Evolutionary conservation across 1,140 invertebrate genomes (phyloP), one percentile per base, ranked within the genome.

Genomic region (fruit fly (Drosophila melanogaster)): DNA sequence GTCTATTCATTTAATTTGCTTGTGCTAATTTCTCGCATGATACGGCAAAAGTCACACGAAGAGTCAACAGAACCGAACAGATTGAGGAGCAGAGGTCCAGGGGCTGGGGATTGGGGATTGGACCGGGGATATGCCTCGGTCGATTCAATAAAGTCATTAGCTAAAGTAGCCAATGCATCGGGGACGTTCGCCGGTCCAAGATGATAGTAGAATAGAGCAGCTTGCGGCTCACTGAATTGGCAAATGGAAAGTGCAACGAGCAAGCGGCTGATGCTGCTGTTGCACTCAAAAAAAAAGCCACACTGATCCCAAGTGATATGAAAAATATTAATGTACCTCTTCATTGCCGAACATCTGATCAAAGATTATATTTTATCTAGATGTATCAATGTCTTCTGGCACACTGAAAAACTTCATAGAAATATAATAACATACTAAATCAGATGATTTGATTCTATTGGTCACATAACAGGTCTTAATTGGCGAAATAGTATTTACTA

Each of bases 91-190:
- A 0, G 37, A 43, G 22, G 17, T 37, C 30, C 22, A 33, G 55
- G 35, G 54, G 24, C 35, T 37, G 26, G 26, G 26, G 7, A 14
- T 6, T 8, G 24, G 54, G 8, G 26, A 58, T 33, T 12, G 51
- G 51, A 24, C 2, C 7, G 64, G 30, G 53, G 59, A 38, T 40
- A 38, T 46, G 47, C 15, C 40, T 50, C 59, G 66, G 72, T 74
- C 81, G 83, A 83, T 89, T 79, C 83, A 87, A 87, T 87, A 79
- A 89, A 89, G 84, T 83, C 84, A 89, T 87, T 87, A 87, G 83
- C 79, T 76, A 83, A 87, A 87, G 84, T 89, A 87, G 84, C 79
- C 79, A 78, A 78, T 74, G 77, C 77, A 69, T 71, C 43, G 65
- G 72, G 81, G 73, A 81, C 62, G 54, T 14, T 38, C 43, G 58